phyloP scores from a whole-genome alignment of 2,113 vertebrate species.

The Anoplopoma fimbria region DNA sequence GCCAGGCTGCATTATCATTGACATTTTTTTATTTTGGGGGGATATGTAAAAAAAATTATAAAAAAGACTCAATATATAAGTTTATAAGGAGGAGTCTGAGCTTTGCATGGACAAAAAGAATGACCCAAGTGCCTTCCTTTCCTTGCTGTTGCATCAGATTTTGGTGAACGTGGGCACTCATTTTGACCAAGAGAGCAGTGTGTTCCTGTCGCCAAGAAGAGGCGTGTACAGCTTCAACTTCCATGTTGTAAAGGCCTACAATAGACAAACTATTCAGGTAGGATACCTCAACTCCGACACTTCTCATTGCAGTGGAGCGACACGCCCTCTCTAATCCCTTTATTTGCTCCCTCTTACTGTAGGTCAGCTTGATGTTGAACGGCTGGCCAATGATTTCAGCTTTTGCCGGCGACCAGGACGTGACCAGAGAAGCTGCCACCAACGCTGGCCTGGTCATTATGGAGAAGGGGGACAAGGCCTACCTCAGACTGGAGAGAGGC shows the following conservation, averaged over 20 bases:
- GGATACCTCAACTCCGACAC: background rate
- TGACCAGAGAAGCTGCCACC: conserved; percentile 90
- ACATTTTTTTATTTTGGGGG: too few relatives aligned
- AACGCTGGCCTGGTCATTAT: conserved; percentile 90
- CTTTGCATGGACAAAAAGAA: background rate
- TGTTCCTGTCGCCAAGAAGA: conserved; percentile 88
- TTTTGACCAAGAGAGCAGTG: conserved; percentile 89
- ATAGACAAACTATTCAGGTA: conserved; percentile 92
- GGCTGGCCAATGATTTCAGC: conserved; percentile 91
- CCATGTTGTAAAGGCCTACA: conserved; percentile 92
- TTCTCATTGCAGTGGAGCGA: fast-evolving
- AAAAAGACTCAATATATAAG: conserved; percentile 16
- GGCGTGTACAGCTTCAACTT: conserved; percentile 93
- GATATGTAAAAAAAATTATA: background rate
- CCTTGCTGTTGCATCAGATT: conserved; percentile 75
- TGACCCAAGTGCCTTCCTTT: background rate
- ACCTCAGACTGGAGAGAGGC: conserved; percentile 89
- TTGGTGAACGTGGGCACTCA: conserved; percentile 89
- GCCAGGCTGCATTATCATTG: background rate
- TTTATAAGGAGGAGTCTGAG: background rate
- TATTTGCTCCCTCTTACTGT: background rate
- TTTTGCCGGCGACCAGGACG: conserved; percentile 91
- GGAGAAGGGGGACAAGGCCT: conserved; percentile 90
- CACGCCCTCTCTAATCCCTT: background rate
- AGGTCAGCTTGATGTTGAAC: conserved; percentile 92